Evolutionary conservation across 2,888 invertebrate genomes (phyloP).

Genomic region (Microdon myrmicae): DNA sequence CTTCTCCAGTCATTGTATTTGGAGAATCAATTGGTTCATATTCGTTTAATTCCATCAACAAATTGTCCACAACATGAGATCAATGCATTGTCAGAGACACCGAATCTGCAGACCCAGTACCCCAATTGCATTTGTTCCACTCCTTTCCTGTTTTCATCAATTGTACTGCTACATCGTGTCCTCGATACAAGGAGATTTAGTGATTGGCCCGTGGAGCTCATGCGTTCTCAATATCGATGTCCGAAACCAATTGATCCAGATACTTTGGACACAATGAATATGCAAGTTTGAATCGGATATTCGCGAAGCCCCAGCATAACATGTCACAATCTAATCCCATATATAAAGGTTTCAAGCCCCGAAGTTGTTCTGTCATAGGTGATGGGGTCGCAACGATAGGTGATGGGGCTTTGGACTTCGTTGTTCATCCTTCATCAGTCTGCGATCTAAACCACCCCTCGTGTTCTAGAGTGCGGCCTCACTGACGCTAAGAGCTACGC

Average conservation of each 20-base stretch:
- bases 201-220: constrained; percentile 84
- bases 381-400: constrained; percentile 58
- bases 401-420: too few species aligned
- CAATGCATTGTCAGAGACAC: constrained; percentile 87
- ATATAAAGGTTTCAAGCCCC: constrained; percentile 58
- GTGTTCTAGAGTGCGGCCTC: too few species aligned
- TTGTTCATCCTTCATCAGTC: too few species aligned
- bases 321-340: constrained; percentile 63
- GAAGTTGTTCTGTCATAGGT: constrained; percentile 47
- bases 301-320: constrained; percentile 87
- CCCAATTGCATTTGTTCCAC: constrained; percentile 77
- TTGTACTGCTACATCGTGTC: constrained; percentile 79
- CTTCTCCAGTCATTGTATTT: constrained; percentile 89
- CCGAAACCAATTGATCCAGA: constrained; percentile 86
- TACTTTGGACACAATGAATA: constrained; percentile 88
- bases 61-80: constrained; percentile 78
- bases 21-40: constrained; percentile 88
- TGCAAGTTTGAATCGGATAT: constrained; percentile 96
- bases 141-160: constrained; percentile 79
- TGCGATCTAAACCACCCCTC: too few species aligned
- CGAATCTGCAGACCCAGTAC: constrained; percentile 87
- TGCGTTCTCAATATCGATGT: constrained; percentile 74
- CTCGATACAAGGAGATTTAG: constrained; percentile 73
- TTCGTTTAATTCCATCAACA: constrained; percentile 84
- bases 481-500: too few species aligned